Percentiles rank a stretch among this genome's conserved stretches.
Evolutionary conservation across 2,797 vertebrate species (phyloP).

Genomic region (Mormyrus proboscirostris): DNA sequence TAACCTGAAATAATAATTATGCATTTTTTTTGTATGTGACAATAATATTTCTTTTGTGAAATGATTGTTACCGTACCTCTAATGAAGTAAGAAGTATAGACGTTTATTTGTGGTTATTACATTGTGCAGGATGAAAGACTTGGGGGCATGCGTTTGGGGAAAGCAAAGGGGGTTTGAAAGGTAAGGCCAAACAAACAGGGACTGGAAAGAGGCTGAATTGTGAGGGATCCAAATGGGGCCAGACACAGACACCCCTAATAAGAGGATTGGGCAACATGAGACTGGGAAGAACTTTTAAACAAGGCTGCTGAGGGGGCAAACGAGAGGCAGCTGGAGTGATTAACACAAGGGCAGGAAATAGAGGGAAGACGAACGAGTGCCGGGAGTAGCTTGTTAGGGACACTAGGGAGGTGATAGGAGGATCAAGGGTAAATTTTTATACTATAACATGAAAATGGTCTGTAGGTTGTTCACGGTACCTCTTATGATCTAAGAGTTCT

Average conservation of each 20-base stretch:
- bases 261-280: neutral
- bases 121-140: neutral
- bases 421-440: neutral
- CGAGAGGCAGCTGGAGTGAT: neutral
- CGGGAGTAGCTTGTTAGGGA: neutral
- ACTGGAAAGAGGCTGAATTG: neutral
- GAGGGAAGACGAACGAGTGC: neutral
- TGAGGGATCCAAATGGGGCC: neutral
- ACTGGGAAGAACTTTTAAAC: neutral
- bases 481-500: neutral
- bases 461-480: neutral
- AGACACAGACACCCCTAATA: neutral
- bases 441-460: neutral
- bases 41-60: neutral
- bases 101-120: neutral
- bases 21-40: neutral
- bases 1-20: slow-evolving; percentile 12
- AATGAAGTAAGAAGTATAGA: neutral
- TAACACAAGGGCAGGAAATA: neutral
- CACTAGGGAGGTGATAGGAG: neutral
- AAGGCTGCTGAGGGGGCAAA: neutral
- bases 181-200: neutral
- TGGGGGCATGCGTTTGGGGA: neutral
- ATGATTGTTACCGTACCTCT: neutral
- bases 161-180: neutral